A percentile compares a stretch with the other conserved stretches of the same genome.
Conservation (phyloP, 1,140 invertebrate genomes). For the Caligus rogercresseyi region DNA sequence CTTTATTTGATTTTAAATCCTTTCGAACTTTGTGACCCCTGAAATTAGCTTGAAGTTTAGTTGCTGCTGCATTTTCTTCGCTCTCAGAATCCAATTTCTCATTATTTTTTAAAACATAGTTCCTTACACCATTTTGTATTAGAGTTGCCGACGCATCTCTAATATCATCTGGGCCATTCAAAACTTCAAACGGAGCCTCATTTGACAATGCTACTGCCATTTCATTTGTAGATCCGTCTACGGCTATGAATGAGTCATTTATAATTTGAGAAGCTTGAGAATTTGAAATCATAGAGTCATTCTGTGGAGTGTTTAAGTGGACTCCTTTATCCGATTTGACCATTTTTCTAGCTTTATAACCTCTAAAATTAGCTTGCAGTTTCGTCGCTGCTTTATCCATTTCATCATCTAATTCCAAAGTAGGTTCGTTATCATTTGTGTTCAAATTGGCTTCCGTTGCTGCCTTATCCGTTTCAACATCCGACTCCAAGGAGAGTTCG, state of each 20-base stretch:
- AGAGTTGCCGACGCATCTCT: too few relatives aligned
- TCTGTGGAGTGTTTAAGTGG: constrained; percentile 11
- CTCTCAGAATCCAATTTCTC: neutral
- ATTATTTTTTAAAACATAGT: neutral
- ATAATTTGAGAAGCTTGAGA: too few relatives aligned
- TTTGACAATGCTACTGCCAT: too few relatives aligned
- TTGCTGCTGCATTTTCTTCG: neutral
- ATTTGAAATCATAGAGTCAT: too few relatives aligned
- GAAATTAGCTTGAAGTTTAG: neutral
- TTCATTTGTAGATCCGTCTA: too few relatives aligned
- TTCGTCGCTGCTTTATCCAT: constrained; percentile 33
- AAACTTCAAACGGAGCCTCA: too few relatives aligned
- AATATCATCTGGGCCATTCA: too few relatives aligned
- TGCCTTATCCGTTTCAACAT: constrained; percentile 3
- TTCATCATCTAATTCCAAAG: constrained; percentile 30
- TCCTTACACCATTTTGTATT: too few relatives aligned
- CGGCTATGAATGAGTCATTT: too few relatives aligned
- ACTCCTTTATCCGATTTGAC: constrained; percentile 20
- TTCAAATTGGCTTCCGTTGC: neutral
- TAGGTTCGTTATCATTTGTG: constrained; percentile 15
- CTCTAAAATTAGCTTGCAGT: constrained; percentile 31
- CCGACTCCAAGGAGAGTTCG: neutral
- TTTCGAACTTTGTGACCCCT: too few relatives aligned
- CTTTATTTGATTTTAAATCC: too few relatives aligned
- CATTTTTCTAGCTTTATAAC: constrained; percentile 22